A percentile compares a stretch with the other conserved stretches of the same genome.
These are phyloP conservation scores for Parotocinclus haroldoi DNA, from an alignment of 2,797 vertebrate genomes.

Conservation along the genomic window DNA sequence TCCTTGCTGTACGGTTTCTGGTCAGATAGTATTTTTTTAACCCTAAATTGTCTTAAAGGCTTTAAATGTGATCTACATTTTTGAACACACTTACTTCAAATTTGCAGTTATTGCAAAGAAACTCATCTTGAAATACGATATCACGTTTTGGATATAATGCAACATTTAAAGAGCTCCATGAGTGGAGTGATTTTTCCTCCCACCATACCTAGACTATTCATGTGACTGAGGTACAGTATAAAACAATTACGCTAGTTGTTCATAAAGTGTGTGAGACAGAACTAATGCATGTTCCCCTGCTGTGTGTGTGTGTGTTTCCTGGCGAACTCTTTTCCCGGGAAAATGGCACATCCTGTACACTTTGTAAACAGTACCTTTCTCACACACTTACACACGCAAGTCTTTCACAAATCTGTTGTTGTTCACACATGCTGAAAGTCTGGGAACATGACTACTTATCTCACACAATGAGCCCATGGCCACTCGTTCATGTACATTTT, in stretches of 20 bases:
- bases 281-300: constrained; percentile 40
- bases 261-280: constrained; percentile 31
- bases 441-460: constrained; percentile 1
- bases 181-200: too few relatives aligned
- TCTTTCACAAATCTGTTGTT: constrained; percentile 14
- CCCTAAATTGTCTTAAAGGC: too few relatives aligned
- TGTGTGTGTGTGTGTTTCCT: constrained; percentile 65
- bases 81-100: too few relatives aligned
- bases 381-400: constrained; percentile 65
- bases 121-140: too few relatives aligned
- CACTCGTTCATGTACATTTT: not conserved
- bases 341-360: constrained; percentile 72
- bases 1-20: too few relatives aligned
- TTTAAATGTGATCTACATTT: too few relatives aligned
- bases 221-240: constrained; percentile 6
- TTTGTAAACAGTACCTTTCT: constrained; percentile 76
- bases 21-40: too few relatives aligned
- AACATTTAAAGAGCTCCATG: too few relatives aligned
- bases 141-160: too few relatives aligned
- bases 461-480: not conserved
- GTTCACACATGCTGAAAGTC: constrained; percentile 2
- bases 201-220: too few relatives aligned
- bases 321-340: constrained; percentile 71
- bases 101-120: too few relatives aligned
- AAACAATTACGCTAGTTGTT: constrained; percentile 55